These are phyloP conservation scores for Agonopterix subpropinquella DNA, from an alignment of 2,888 invertebrate genomes.

Conservation along the genomic window DNA sequence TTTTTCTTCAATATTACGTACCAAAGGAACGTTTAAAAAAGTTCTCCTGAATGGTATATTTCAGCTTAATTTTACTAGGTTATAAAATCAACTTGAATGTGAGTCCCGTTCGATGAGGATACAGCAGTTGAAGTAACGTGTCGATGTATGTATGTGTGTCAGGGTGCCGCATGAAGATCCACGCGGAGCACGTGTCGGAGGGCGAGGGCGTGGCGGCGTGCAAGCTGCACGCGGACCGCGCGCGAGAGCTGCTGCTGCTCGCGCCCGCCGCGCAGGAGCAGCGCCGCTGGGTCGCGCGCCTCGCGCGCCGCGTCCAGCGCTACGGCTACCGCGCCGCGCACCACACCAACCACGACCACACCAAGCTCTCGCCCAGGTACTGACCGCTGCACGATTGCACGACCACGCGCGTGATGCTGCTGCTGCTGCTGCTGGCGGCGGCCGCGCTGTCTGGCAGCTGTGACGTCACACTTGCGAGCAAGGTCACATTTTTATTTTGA, in stretches of 20 bases:
- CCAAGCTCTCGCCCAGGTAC: conserved; percentile 48
- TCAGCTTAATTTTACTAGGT: too few species aligned
- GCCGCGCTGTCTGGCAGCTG: too few species aligned
- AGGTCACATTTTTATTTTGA: too few species aligned
- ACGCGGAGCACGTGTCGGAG: conserved; percentile 95
- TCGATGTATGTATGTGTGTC: conserved; percentile 6
- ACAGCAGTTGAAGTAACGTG: not conserved
- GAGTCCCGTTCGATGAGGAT: not conserved
- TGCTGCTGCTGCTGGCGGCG: too few species aligned
- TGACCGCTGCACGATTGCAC: too few species aligned
- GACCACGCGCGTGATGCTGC: too few species aligned
- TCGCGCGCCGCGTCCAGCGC: conserved; percentile 94
- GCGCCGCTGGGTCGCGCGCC: conserved; percentile 93
- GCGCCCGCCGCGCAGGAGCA: conserved; percentile 92
- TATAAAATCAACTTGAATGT: not conserved
- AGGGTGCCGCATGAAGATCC: conserved; percentile 98
- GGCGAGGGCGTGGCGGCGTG: conserved; percentile 93
- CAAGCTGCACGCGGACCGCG: conserved; percentile 97
- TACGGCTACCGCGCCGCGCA: conserved; percentile 95
- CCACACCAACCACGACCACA: conserved; percentile 63
- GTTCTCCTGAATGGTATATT: too few species aligned
- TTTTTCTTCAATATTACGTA: too few species aligned
- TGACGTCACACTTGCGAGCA: too few species aligned
- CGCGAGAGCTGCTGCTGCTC: conserved; percentile 94
- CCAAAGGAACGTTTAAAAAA: too few species aligned